Percentiles rank a stretch among this genome's conserved stretches.
Conservation (phyloP, 1,140 invertebrate species). For the Drosophila grimshawi region DNA sequence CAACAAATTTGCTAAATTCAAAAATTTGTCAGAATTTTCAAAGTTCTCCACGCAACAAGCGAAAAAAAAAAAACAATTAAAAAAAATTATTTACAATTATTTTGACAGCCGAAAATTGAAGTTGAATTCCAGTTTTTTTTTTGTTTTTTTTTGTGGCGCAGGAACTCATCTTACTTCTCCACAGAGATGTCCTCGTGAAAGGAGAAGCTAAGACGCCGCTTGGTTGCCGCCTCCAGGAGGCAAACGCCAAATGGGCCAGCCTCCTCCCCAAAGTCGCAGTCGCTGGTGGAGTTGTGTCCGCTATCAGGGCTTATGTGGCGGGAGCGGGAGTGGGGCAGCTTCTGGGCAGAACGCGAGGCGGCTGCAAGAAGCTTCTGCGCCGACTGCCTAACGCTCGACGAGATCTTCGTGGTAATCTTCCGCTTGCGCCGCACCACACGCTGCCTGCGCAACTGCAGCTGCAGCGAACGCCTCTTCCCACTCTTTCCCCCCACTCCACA, state of each 20-base stretch:
- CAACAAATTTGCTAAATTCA: constrained; percentile 33
- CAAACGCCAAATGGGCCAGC: constrained; percentile 28
- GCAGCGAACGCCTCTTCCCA: constrained; percentile 44
- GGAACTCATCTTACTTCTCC: constrained; percentile 40
- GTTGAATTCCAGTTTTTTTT: not conserved
- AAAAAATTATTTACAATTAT: constrained; percentile 24
- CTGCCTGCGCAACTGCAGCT: constrained; percentile 64
- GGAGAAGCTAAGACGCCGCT: constrained; percentile 75
- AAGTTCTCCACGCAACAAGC: constrained; percentile 22
- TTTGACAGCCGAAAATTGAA: constrained; percentile 31
- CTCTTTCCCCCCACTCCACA: not conserved
- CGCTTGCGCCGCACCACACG: constrained; percentile 77
- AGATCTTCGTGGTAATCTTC: constrained; percentile 66
- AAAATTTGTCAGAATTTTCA: constrained; percentile 20
- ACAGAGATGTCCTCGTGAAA: constrained; percentile 61
- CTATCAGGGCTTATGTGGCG: constrained; percentile 79
- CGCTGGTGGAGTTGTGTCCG: constrained; percentile 73
- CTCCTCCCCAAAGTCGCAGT: constrained; percentile 65
- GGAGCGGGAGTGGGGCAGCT: constrained; percentile 25
- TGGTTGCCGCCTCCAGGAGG: constrained; percentile 55
- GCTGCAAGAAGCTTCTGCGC: constrained; percentile 71
- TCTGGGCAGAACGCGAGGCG: constrained; percentile 43
- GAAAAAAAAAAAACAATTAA: constrained; percentile 46
- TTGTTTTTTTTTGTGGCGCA: too few relatives aligned
- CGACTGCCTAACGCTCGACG: constrained; percentile 65